A percentile compares a stretch with the other conserved stretches of the same genome.
phyloP scores from a whole-genome alignment of 2,113 vertebrate genomes.

The Sander lucioperca region DNA sequence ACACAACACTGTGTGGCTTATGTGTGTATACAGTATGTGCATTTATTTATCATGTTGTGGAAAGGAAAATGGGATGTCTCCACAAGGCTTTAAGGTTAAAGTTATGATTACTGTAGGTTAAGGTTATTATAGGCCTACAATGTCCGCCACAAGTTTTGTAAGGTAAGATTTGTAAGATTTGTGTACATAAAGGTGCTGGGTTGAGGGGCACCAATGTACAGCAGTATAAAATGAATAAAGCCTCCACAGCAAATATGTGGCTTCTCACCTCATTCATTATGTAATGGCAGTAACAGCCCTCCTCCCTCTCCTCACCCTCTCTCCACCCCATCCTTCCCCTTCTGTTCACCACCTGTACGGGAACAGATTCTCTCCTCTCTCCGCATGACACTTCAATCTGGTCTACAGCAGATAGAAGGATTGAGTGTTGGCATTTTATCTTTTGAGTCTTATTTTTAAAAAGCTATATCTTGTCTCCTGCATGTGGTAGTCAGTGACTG shows the following conservation, averaged over 20 bases:
- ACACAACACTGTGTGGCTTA: not conserved
- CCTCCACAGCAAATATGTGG: conserved; percentile 59
- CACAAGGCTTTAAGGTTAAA: not conserved
- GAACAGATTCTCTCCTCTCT: conserved; percentile 77
- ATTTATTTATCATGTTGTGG: not conserved
- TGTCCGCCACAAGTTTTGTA: not conserved
- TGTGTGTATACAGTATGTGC: conserved; percentile 1
- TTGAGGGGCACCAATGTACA: conserved; percentile 21
- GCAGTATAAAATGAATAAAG: conserved; percentile 48
- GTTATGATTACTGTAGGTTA: not conserved
- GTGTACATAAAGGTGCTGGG: not conserved
- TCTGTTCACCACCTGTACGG: conserved; percentile 83
- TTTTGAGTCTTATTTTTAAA: conserved; percentile 46
- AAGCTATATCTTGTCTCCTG: conserved; percentile 31
- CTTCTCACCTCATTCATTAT: conserved; percentile 80
- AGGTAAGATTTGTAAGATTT: not conserved
- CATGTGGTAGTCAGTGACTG: conserved; percentile 47
- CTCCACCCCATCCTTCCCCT: conserved; percentile 73
- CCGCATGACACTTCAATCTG: conserved; percentile 80
- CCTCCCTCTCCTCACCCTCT: conserved; percentile 57
- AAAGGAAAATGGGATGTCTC: not conserved
- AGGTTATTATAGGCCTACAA: not conserved
- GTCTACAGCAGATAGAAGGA: conserved; percentile 61
- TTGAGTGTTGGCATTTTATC: conserved; percentile 51
- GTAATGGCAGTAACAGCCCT: conserved; percentile 74